Evolutionary conservation across 2,888 invertebrate species (phyloP), one percentile per base, ranked within the genome.

Genomic region (Apotomis capreana): DNA sequence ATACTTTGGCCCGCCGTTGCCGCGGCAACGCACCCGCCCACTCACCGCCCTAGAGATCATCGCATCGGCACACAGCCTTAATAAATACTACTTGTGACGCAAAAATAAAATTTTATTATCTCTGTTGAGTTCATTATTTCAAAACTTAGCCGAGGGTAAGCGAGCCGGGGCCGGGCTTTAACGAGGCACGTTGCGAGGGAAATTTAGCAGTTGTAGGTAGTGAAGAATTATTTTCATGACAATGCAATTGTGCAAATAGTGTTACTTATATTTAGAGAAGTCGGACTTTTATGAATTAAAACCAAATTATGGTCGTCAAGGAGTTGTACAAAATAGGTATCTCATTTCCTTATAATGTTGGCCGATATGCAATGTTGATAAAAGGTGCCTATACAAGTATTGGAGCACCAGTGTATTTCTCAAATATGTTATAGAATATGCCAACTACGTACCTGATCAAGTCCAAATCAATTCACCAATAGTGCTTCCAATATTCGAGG

Each of bases 41-140:
- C 82, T 78, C 78, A 81, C 88, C 87, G 84, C 88, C 89, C 84
- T 80, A 81, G 83, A 87, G 91, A 91, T 91, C 86, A 91, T 88
- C 90, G 86, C 80, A 72, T 72, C 71, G 71, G 67, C 67, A 80
- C 83, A 80, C 84, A 84, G 83, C 84, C 85, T 86, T 86, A 85
- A 88, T 85, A 85, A 84, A 85, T 83, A 83, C 84, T 86, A 89
- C 87, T 89, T 83, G 87, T 82, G 86, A 74, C 69, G 72, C 72
- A 68, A 88, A 89, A 91, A 92, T 91, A 90, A 86, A 86, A 87
- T 91, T 89, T 88, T 91, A 90, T 91, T 90, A 90, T 89, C 84
- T 84, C 81, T 81, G 78, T 77, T 78, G 85, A 85, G 87, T 90
- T 91, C 89, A 91, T 92, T 91, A 91, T 89, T 89, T 81, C 81